Percentiles rank a stretch among this genome's conserved stretches.
Evolutionary conservation across 2,113 vertebrate genomes (phyloP).

Genomic region (Muntiacus reevesi): DNA sequence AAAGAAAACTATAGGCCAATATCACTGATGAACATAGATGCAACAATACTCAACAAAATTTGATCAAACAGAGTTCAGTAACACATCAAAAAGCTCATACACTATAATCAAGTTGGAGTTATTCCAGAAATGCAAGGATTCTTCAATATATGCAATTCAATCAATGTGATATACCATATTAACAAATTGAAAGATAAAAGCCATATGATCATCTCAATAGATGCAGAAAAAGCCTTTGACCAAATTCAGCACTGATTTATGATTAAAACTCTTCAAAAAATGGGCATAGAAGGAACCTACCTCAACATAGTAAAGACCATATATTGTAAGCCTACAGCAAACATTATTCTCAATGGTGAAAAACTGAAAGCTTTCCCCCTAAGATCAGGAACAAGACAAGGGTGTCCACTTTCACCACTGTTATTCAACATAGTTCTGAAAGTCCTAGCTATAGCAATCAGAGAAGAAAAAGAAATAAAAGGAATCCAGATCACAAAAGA

Average conservation of each 20-base stretch:
- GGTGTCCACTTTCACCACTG: background rate
- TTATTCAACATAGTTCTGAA: background rate
- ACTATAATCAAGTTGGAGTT: background rate
- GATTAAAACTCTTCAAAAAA: background rate
- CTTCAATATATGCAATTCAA: background rate
- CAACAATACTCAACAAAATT: background rate
- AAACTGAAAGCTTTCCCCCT: background rate
- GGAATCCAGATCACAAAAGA: background rate
- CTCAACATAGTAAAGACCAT: background rate
- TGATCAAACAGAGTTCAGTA: background rate
- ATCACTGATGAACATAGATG: background rate
- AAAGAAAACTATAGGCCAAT: background rate
- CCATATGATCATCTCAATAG: background rate
- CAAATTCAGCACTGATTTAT: background rate
- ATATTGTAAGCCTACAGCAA: background rate
- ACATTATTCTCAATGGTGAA: background rate
- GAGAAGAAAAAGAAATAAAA: background rate
- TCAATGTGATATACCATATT: background rate
- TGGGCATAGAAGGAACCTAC: background rate
- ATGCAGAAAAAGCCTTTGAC: background rate
- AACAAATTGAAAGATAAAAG: background rate
- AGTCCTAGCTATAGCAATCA: background rate
- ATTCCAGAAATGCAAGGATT: background rate
- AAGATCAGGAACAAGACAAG: background rate
- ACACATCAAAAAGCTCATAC: background rate